Conservation (phyloP, 2,113 vertebrate genomes). For the Microtus ochrogaster region DNA sequence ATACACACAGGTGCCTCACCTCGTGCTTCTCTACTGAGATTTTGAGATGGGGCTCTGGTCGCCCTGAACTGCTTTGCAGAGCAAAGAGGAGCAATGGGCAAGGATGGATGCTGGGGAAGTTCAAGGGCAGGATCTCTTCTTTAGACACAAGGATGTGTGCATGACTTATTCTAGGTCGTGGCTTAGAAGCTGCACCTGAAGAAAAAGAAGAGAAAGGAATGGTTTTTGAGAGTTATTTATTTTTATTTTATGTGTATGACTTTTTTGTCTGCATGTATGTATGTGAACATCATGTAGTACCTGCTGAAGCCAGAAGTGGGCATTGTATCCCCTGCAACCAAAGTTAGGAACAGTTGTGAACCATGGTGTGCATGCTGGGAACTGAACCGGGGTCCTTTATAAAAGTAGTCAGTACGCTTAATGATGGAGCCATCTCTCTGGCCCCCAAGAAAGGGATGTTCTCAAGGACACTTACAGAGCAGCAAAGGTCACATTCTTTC, state of each 20-base stretch:
- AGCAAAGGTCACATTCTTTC: too few relatives aligned
- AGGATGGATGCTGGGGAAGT: not conserved
- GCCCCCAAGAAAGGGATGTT: not conserved
- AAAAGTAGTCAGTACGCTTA: not conserved
- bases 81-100: not conserved
- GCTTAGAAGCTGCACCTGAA: not conserved
- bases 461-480: too few relatives aligned
- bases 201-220: not conserved
- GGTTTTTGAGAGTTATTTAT: not conserved
- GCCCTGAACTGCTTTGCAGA: too few relatives aligned
- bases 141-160: accelerated
- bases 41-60: not conserved
- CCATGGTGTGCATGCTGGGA: not conserved
- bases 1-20: accelerated
- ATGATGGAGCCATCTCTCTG: not conserved
- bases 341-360: not conserved
- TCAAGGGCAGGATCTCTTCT: accelerated
- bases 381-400: not conserved
- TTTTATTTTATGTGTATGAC: not conserved
- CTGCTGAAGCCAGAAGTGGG: not conserved
- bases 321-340: not conserved
- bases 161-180: accelerated
- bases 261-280: not conserved
- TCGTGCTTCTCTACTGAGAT: not conserved
- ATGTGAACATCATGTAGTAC: not conserved